A percentile compares a stretch with the other conserved stretches of the same genome.
Conservation (phyloP, 64 coral and sea anemone genomes). For the Montipora cactus region DNA sequence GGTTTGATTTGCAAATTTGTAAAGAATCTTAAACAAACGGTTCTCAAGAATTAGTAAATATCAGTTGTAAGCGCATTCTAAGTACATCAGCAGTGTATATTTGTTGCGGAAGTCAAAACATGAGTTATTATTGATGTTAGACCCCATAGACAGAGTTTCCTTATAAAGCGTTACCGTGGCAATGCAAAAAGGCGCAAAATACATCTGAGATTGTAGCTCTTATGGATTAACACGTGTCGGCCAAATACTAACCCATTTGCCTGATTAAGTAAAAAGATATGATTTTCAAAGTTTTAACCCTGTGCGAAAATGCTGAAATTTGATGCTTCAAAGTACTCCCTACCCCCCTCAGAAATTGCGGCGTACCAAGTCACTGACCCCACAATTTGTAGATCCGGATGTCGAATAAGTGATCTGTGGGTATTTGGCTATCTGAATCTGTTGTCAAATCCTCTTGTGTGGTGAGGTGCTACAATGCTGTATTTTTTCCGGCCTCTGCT, state of each 20-base stretch:
- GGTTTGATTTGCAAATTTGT: background rate
- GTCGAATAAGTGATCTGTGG: background rate
- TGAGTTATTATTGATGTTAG: background rate
- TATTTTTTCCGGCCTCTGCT: background rate
- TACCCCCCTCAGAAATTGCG: background rate
- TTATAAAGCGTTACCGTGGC: background rate
- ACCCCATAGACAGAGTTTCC: constrained; percentile 9
- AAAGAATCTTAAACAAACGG: background rate
- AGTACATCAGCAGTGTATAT: background rate
- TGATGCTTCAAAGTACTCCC: constrained; percentile 1
- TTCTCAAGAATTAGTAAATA: background rate
- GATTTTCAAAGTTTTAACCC: constrained; percentile 10
- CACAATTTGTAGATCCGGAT: background rate
- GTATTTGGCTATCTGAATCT: background rate
- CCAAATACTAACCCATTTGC: constrained; percentile 4
- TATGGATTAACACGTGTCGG: background rate
- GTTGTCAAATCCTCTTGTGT: no score
- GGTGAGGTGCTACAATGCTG: background rate
- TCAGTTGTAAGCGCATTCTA: background rate
- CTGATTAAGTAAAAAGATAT: background rate
- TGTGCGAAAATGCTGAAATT: constrained; percentile 5
- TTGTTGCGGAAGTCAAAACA: background rate
- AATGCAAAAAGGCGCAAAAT: background rate
- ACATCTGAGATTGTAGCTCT: background rate
- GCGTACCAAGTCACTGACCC: constrained; percentile 2